Conservation (phyloP, 2,888 invertebrate species). For the Trichogramma evanescens region DNA sequence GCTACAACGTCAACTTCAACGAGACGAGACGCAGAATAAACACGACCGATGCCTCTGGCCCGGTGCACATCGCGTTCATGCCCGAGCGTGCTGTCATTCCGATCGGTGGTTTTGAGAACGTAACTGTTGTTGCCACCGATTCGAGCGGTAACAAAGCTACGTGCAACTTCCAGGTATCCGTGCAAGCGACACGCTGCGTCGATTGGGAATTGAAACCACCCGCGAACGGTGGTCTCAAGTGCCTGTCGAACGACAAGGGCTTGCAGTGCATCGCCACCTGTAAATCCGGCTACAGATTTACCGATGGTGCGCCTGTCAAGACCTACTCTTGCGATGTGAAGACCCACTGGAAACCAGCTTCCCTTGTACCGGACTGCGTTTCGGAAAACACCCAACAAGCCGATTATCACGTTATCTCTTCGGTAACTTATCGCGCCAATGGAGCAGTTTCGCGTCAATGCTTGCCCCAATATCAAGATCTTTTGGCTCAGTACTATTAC, state of each 20-base stretch:
- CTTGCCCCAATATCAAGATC: constrained; percentile 76
- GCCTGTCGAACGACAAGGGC: constrained; percentile 74
- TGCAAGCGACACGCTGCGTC: constrained; percentile 88
- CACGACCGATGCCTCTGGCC: constrained; percentile 80
- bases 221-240: constrained; percentile 81
- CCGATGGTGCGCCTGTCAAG: constrained; percentile 82
- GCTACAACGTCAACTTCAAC: constrained; percentile 85
- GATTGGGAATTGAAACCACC: constrained; percentile 90
- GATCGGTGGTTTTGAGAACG: constrained; percentile 84
- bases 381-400: constrained; percentile 93
- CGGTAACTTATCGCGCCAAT: constrained; percentile 80
- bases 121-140: constrained; percentile 83
- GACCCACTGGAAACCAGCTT: constrained; percentile 77
- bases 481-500: constrained; percentile 71
- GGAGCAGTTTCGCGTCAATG: constrained; percentile 82
- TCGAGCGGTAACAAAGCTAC: constrained; percentile 80
- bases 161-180: constrained; percentile 89
- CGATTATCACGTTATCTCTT: constrained; percentile 84
- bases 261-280: constrained; percentile 86
- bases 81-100: constrained; percentile 73
- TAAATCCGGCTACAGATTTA: constrained; percentile 80
- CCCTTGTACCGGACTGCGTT: constrained; percentile 90
- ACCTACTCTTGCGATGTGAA: constrained; percentile 78
- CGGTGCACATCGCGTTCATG: constrained; percentile 73
- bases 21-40: constrained; percentile 79